Conservation (phyloP, 2,113 vertebrate genomes). For the Protobothrops mucrosquamatus region DNA sequence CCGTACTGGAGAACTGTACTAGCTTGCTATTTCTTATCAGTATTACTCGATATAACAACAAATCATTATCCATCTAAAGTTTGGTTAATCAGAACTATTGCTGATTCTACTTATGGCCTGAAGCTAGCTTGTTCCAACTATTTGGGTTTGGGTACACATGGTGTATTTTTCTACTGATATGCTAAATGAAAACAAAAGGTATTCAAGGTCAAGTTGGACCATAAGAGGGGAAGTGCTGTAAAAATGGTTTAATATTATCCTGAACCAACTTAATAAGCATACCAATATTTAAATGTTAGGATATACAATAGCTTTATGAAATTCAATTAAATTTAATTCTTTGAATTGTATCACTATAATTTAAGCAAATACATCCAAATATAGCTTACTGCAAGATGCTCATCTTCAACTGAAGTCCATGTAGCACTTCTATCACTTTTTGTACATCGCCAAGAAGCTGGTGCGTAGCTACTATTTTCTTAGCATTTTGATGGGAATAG, state of each 20-base stretch:
- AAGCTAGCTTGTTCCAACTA: not conserved
- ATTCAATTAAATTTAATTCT: not conserved
- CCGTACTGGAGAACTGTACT: not conserved
- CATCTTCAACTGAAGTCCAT: slow-evolving; percentile 92
- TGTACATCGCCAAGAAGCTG: slow-evolving; percentile 89
- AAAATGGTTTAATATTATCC: not conserved
- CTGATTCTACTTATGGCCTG: not conserved
- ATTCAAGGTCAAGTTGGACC: not conserved
- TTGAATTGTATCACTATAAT: slow-evolving; percentile 3
- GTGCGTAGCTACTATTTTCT: slow-evolving; percentile 89
- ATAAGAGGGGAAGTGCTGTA: not conserved
- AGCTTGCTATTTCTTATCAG: not conserved
- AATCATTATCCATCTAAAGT: not conserved
- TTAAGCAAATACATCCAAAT: not conserved
- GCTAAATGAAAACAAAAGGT: not conserved
- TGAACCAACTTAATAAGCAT: not conserved
- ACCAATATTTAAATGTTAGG: not conserved
- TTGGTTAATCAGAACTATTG: not conserved
- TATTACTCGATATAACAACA: not conserved
- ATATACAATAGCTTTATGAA: not conserved
- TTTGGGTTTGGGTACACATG: not conserved
- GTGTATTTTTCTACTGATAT: not conserved
- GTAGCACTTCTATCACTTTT: slow-evolving; percentile 84
- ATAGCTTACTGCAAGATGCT: slow-evolving; percentile 86
- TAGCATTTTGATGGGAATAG: slow-evolving; percentile 89